phyloP scores from a whole-genome alignment of 2,888 invertebrate genomes.

The Nephrotoma guestfalica region DNA sequence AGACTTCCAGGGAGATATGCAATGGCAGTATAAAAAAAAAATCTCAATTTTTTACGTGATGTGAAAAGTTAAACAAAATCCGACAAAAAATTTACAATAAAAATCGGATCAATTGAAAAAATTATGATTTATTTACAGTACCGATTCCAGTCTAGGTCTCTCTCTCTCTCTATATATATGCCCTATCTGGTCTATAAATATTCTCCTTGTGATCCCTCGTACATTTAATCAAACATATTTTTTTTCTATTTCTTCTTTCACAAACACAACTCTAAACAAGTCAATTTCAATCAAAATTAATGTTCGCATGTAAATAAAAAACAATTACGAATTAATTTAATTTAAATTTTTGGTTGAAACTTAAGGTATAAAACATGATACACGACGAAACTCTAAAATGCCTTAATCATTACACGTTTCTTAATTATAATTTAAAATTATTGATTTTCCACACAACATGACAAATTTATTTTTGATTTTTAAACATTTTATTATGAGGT shows the following conservation, averaged over 20 bases:
- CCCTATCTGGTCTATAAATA: neutral
- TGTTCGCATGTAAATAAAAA: neutral
- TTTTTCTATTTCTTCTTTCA: neutral
- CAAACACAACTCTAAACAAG: neutral
- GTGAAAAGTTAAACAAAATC: neutral
- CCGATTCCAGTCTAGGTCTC: neutral
- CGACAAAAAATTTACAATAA: neutral
- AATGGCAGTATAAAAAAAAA: neutral
- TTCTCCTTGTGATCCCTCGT: neutral
- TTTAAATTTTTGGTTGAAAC: neutral
- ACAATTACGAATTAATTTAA: neutral
- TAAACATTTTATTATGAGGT: neutral
- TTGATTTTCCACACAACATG: neutral
- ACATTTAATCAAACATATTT: neutral
- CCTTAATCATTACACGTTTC: neutral
- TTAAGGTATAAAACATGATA: neutral
- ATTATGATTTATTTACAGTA: neutral
- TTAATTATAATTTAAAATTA: neutral
- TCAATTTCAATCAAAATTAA: neutral
- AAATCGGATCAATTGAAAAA: neutral
- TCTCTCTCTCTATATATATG: neutral
- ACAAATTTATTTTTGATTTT: neutral
- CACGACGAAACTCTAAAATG: neutral
- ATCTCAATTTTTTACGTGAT: neutral
- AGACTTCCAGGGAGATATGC: neutral